Conservation (phyloP, 2,113 vertebrate genomes). For the Oceanites oceanicus region DNA sequence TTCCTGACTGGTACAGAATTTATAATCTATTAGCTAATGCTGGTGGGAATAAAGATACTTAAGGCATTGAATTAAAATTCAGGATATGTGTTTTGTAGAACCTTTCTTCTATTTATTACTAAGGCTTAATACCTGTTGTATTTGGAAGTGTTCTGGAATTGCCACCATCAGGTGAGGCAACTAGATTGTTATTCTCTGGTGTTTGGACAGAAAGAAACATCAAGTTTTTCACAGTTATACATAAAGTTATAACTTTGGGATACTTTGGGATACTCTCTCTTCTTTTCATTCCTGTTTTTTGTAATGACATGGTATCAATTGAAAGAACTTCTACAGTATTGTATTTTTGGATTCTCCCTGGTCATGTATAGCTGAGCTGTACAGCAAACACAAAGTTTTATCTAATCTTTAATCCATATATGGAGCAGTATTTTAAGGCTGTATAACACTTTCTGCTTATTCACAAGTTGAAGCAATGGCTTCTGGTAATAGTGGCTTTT, state of each 20-base stretch:
- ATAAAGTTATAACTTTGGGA: background rate
- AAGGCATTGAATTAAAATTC: background rate
- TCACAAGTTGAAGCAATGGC: background rate
- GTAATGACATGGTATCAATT: background rate
- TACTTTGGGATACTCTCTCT: background rate
- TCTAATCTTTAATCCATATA: background rate
- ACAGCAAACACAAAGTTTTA: background rate
- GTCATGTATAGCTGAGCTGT: background rate
- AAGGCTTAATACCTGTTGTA: background rate
- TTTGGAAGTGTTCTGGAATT: background rate
- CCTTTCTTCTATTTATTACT: background rate
- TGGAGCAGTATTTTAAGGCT: background rate
- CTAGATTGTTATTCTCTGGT: background rate
- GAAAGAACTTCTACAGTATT: background rate
- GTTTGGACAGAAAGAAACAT: background rate
- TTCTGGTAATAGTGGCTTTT: background rate
- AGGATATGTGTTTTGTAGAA: background rate
- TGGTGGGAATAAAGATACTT: background rate
- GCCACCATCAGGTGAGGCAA: background rate
- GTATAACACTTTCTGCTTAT: background rate
- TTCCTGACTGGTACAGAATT: background rate
- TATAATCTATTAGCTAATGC: background rate
- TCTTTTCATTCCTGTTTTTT: background rate
- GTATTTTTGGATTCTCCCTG: background rate
- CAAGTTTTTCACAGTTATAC: background rate